Base-by-base conservation (phyloP, 2,113 vertebrate genomes). In the Neotoma lepida region DNA sequence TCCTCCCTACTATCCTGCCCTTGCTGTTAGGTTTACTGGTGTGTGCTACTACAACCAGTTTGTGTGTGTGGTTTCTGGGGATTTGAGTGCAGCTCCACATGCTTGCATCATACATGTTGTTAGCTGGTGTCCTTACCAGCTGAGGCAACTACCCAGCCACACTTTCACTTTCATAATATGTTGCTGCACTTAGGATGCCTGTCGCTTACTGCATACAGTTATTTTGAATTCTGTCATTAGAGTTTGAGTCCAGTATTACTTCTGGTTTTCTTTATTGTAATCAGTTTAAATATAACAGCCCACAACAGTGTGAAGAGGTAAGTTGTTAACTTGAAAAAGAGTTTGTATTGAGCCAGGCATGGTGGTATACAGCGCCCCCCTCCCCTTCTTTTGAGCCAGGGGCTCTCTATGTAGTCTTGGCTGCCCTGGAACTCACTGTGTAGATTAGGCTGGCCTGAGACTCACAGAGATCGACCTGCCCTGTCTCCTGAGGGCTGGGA, bases 151-250 rank as follows among this genome's bases (percentile, higher is more conserved):
- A 5, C 63, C 63, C 44, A 51, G 46, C 44, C 33, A 20, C 54
- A 44, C 70, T 88, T 92, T 89, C 20, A 76, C 54, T 76, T 94
- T 93, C 76, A 51, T 24, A 54, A 18, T 12, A 8, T 74, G 44
- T 78, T 91, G 68, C 28, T 49, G 4, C 44, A 35, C 22, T 88
- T 87, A n/a, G 64, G 44, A 64, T 63, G 41, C 49, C 88, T 93
- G 39, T 78, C 26, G 39, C 87, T 74, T 91, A 51, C 91, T 86
- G 66, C 18, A 22, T 8, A 9, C 30, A n/a, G 68, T 85, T 15
- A 33, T 92, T 96, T 41, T 94, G 51, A 93, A 82, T 86, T 95
- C n/a, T 86, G 61, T 81, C 54, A 64, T 41, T 78, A 49, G 73
- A 94, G 0, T 41, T 78, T 41, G 73, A 93, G 0, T 63, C 15